Conservation (phyloP, 2,888 invertebrate genomes). For the Perizoma flavofasciatum region DNA sequence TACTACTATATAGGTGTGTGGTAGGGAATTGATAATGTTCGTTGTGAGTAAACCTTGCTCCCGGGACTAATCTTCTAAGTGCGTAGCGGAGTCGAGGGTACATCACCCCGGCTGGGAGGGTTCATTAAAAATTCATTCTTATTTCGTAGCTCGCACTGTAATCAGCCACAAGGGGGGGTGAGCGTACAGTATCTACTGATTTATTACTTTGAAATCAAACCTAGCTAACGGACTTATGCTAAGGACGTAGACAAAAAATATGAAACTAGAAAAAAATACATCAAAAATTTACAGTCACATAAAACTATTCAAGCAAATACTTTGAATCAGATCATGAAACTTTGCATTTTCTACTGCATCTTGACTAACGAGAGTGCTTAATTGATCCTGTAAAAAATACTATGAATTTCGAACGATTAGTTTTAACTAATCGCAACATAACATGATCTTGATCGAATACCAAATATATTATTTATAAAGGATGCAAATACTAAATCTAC, state of each 20-base stretch:
- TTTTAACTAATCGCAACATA: too few species aligned
- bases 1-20: slow-evolving; percentile 42
- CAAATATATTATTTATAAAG: too few species aligned
- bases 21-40: slow-evolving; percentile 49
- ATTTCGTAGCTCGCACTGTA: slow-evolving; percentile 73
- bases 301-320: too few species aligned
- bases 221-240: slow-evolving; percentile 19
- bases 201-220: slow-evolving; percentile 53
- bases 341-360: too few species aligned
- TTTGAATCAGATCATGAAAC: too few species aligned
- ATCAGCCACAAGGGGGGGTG: slow-evolving; percentile 72
- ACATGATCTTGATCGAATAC: too few species aligned
- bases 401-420: too few species aligned
- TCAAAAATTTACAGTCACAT: background rate
- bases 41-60: slow-evolving; percentile 69
- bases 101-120: slow-evolving; percentile 45
- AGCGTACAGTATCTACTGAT: slow-evolving; percentile 66
- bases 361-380: too few species aligned
- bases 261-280: background rate
- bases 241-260: background rate
- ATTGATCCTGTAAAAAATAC: too few species aligned
- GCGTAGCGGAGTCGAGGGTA: slow-evolving; percentile 61
- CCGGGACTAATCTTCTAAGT: slow-evolving; percentile 82
- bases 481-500: too few species aligned
- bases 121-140: slow-evolving; percentile 84